Evolutionary conservation across 2,888 invertebrate genomes (phyloP).

Genomic region (Meloe dianella): DNA sequence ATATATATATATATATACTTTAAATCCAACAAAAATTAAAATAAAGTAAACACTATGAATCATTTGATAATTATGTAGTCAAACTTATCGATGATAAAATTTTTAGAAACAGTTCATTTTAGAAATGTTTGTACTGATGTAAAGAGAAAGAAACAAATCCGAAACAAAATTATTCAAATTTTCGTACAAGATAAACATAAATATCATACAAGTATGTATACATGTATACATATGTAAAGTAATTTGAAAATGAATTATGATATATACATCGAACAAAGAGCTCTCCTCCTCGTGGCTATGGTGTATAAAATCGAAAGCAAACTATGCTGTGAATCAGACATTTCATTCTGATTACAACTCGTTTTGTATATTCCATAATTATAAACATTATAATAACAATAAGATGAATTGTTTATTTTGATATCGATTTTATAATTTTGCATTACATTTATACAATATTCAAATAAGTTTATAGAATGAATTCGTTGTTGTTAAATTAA

Average conservation of each 20-base stretch:
- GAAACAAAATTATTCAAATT: too few relatives aligned
- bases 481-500: not conserved
- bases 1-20: slow-evolving; percentile 21
- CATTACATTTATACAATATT: not conserved
- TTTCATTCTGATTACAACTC: slow-evolving; percentile 23
- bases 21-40: slow-evolving; percentile 10
- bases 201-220: not conserved
- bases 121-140: too few relatives aligned
- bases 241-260: not conserved
- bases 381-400: slow-evolving; percentile 11
- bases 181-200: too few relatives aligned
- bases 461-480: not conserved
- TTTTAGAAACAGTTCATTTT: too few relatives aligned
- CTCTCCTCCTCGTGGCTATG: slow-evolving; percentile 27
- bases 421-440: not conserved
- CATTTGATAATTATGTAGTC: too few relatives aligned
- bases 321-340: slow-evolving; percentile 32
- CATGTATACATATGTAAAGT: not conserved
- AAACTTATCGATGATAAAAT: too few relatives aligned
- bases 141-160: too few relatives aligned
- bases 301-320: slow-evolving; percentile 28
- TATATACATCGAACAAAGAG: slow-evolving; percentile 24
- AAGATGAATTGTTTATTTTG: not conserved
- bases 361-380: slow-evolving; percentile 27
- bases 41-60: not conserved